Evolutionary conservation across 2,888 invertebrate genomes (phyloP).

Genomic region (Scaptomyza cyrtandrae): DNA sequence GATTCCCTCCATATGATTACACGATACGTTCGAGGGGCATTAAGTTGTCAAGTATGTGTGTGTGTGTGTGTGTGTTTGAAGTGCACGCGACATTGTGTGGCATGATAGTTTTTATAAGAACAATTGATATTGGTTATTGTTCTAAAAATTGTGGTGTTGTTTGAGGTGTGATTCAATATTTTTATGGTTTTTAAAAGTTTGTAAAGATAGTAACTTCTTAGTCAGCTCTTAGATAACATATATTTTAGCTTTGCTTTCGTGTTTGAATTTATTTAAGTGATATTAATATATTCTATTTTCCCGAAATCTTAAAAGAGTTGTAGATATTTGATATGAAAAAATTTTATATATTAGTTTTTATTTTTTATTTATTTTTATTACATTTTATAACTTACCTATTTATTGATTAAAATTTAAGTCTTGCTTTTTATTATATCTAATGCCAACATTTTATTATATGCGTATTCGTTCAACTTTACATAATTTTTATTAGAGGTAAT

Average conservation of each 20-base stretch:
- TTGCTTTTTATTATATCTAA: neutral
- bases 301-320: no score
- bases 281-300: no score
- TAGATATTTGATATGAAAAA: no score
- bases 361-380: no score
- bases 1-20: constrained; percentile 69
- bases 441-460: neutral
- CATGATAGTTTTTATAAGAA: constrained; percentile 19
- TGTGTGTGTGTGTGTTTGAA: neutral
- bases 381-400: no score
- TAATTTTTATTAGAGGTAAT: neutral
- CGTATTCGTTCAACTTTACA: constrained; percentile 1
- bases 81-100: constrained; percentile 27
- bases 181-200: neutral
- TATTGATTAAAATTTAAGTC: neutral
- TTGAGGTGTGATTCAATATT: neutral
- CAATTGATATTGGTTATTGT: constrained; percentile 12
- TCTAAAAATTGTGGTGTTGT: neutral
- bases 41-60: constrained; percentile 52
- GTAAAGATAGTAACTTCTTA: neutral
- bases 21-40: constrained; percentile 43
- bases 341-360: no score
- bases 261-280: no score
- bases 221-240: neutral
- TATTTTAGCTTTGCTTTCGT: no score